phyloP scores from a whole-genome alignment of 2,888 invertebrate genomes.

The Eupithecia insigniata region DNA sequence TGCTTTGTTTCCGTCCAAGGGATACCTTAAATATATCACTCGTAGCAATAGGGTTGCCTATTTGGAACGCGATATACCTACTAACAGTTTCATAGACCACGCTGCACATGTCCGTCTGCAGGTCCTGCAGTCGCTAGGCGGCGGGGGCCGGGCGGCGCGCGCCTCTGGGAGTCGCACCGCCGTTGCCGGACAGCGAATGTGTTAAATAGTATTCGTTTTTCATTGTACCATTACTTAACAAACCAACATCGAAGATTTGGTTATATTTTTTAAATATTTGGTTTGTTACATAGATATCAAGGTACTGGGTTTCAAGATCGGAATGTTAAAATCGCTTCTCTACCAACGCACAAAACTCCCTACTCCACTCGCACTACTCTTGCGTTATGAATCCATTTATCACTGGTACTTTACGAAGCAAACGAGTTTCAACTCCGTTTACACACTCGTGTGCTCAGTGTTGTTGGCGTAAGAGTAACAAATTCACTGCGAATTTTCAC shows the following conservation, averaged over 20 bases:
- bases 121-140: not conserved
- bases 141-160: too few relatives aligned
- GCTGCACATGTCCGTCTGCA: not conserved
- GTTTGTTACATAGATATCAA: too few relatives aligned
- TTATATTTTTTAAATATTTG: not conserved
- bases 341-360: not conserved
- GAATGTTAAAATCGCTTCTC: not conserved
- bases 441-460: constrained; percentile 38
- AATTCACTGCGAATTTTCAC: constrained; percentile 5
- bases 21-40: not conserved
- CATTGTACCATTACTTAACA: too few relatives aligned
- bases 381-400: constrained; percentile 53
- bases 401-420: constrained; percentile 43
- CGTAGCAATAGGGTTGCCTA: too few relatives aligned
- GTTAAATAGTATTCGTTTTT: not conserved
- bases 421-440: constrained; percentile 42
- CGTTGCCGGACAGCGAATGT: not conserved
- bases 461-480: constrained; percentile 21
- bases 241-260: too few relatives aligned
- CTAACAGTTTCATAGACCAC: not conserved
- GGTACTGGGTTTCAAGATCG: too few relatives aligned
- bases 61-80: not conserved
- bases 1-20: not conserved
- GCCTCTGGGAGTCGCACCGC: not conserved
- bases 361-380: constrained; percentile 32